phyloP scores from a whole-genome alignment of 2,888 invertebrate species.

The Bruchidius siliquastri region DNA sequence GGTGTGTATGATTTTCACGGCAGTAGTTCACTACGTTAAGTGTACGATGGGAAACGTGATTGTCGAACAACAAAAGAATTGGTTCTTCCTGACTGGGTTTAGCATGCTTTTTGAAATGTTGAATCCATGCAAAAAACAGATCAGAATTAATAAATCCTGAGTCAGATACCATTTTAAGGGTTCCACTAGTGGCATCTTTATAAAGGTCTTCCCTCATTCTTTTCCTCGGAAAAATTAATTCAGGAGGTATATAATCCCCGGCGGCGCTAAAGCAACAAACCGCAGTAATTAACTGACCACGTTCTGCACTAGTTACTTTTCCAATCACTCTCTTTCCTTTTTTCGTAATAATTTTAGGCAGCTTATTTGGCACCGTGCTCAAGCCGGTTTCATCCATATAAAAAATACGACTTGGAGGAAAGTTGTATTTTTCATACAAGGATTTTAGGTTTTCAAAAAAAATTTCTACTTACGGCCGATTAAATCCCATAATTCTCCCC shows the following conservation, averaged over 20 bases:
- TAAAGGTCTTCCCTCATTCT: conserved; percentile 32
- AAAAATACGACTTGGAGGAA: conserved; percentile 15
- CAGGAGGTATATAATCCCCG: conserved; percentile 38
- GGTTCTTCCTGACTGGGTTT: conserved; percentile 6
- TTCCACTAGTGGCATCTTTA: conserved; percentile 37
- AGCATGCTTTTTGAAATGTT: conserved; percentile 11
- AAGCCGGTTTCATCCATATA: conserved; percentile 41
- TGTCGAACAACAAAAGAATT: conserved; percentile 6
- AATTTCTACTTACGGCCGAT: not conserved
- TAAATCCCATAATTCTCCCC: not conserved
- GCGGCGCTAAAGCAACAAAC: conserved; percentile 35
- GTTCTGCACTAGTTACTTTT: conserved; percentile 32
- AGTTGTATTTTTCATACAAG: conserved; percentile 8
- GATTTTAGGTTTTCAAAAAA: not conserved
- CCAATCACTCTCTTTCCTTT: conserved; percentile 43
- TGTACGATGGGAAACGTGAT: conserved; percentile 9
- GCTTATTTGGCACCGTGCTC: conserved; percentile 41
- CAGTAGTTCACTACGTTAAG: conserved; percentile 6
- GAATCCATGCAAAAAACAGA: conserved; percentile 25
- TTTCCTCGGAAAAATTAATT: conserved; percentile 39
- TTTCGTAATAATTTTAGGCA: conserved; percentile 35
- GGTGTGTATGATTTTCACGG: conserved; percentile 3
- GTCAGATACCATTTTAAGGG: conserved; percentile 28
- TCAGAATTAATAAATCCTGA: conserved; percentile 36
- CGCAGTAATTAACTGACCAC: conserved; percentile 38